Evolutionary conservation across 2,888 invertebrate species (phyloP).

Genomic region (Nephrotoma guestfalica): DNA sequence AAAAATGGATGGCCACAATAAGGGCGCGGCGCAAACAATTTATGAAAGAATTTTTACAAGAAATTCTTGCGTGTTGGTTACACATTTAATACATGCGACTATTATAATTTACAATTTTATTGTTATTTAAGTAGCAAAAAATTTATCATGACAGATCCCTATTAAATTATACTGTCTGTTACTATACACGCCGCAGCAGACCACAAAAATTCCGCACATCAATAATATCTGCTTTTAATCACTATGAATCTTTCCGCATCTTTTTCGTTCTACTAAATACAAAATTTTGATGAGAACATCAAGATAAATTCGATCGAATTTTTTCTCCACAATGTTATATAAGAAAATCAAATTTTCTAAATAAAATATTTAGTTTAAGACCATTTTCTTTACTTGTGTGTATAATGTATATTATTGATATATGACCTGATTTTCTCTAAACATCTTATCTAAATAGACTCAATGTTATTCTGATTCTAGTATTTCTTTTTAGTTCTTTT

Average conservation of each 20-base stretch:
- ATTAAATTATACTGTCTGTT: background rate
- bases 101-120: background rate
- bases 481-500: background rate
- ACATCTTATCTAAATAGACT: background rate
- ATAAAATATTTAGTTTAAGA: background rate
- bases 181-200: background rate
- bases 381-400: background rate
- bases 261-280: background rate
- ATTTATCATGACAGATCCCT: background rate
- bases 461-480: background rate
- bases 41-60: background rate
- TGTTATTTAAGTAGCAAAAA: background rate
- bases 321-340: background rate
- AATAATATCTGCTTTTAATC: background rate
- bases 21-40: background rate
- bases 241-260: background rate
- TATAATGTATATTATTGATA: background rate
- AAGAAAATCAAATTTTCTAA: background rate
- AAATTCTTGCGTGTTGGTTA: background rate
- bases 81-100: background rate
- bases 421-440: background rate
- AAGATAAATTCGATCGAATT: background rate
- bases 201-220: background rate
- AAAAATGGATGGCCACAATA: background rate
- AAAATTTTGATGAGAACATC: background rate